phyloP scores from a whole-genome alignment of 2,113 vertebrate genomes.

The Pionites leucogaster region DNA sequence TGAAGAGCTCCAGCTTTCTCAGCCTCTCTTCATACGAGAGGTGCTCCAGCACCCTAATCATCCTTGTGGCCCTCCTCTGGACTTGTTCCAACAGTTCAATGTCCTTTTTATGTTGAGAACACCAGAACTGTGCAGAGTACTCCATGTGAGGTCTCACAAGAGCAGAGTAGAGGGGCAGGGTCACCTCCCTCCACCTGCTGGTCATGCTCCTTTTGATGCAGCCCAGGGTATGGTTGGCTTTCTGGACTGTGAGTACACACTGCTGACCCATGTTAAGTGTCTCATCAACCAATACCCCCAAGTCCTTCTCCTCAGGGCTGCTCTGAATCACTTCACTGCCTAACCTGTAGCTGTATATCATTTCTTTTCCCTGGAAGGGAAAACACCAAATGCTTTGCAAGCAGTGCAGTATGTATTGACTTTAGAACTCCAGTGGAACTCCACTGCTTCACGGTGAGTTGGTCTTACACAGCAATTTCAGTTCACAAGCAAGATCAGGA shows the following conservation, averaged over 20 bases:
- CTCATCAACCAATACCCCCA: neutral
- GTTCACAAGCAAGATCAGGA: neutral
- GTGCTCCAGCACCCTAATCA: too few species aligned
- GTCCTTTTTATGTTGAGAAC: too few species aligned
- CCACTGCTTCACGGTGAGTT: neutral
- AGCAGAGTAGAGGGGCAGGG: neutral
- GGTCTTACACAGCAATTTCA: neutral
- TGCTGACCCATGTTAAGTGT: neutral
- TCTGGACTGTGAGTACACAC: neutral
- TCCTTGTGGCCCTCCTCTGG: too few species aligned
- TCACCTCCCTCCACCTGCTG: neutral
- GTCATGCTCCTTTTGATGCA: neutral
- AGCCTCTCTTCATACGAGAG: too few species aligned
- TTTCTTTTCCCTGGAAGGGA: neutral
- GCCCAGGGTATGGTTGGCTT: neutral
- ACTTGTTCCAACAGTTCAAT: too few species aligned
- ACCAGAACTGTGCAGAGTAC: too few species aligned
- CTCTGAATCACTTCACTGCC: neutral
- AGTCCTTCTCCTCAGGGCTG: neutral
- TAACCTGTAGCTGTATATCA: neutral
- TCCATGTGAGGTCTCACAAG: neutral
- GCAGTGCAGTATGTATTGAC: neutral
- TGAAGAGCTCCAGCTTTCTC: too few species aligned
- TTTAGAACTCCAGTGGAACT: neutral
- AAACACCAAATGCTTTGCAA: neutral